phyloP scores from a whole-genome alignment of 1,140 invertebrate species.

The Euwallacea fornicatus region DNA sequence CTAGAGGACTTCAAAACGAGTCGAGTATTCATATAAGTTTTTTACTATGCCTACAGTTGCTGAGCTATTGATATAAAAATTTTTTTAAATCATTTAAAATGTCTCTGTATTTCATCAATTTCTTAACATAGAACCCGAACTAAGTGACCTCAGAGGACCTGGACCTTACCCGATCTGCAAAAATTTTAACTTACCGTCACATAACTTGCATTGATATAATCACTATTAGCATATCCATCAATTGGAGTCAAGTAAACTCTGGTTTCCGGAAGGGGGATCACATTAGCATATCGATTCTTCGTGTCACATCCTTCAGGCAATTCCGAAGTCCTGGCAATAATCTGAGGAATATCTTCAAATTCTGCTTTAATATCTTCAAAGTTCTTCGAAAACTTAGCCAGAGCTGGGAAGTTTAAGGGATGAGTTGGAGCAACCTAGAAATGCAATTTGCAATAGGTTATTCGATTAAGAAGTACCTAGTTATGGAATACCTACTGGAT shows the following conservation, averaged over 20 bases:
- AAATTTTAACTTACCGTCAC: slow-evolving; percentile 64
- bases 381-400: slow-evolving; percentile 74
- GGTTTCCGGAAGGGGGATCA: slow-evolving; percentile 87
- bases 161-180: no score
- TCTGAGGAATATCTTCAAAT: slow-evolving; percentile 75
- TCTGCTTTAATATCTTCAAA: slow-evolving; percentile 74
- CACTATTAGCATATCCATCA: slow-evolving; percentile 73
- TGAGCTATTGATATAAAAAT: no score
- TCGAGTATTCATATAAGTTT: no score
- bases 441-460: slow-evolving; percentile 2
- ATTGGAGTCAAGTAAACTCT: slow-evolving; percentile 72
- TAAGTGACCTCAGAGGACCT: no score
- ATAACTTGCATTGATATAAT: slow-evolving; percentile 93
- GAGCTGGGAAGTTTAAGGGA: slow-evolving; percentile 71
- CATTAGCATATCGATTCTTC: slow-evolving; percentile 93
- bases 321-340: slow-evolving; percentile 76
- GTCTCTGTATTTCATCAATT: no score
- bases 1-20: no score
- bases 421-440: slow-evolving; percentile 54
- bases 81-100: no score
- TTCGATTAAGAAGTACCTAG: not conserved
- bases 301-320: slow-evolving; percentile 83
- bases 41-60: no score
- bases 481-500: slow-evolving; percentile 66
- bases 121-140: no score